A percentile compares a stretch with the other conserved stretches of the same genome.
These are phyloP conservation scores for Chelonoidis abingdonii DNA, from an alignment of 2,113 vertebrate species.

Conservation along the genomic window DNA sequence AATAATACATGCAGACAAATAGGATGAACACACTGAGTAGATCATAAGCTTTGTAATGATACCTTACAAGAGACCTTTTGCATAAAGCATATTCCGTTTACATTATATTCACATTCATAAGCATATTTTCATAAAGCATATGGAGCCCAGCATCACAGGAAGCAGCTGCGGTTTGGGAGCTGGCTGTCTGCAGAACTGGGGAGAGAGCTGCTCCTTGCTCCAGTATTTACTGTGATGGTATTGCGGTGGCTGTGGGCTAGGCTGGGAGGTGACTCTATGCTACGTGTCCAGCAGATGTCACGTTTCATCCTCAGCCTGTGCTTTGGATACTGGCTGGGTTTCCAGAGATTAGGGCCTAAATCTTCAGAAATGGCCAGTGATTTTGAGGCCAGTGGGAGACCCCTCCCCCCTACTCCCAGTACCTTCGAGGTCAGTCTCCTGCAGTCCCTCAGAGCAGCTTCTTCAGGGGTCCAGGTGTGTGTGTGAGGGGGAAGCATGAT, in stretches of 20 bases:
- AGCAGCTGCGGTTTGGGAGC: neutral
- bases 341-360: neutral
- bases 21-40: too few relatives aligned
- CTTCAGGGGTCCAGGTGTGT: too few relatives aligned
- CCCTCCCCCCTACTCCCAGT: neutral
- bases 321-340: neutral
- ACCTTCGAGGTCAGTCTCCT: neutral
- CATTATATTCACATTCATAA: too few relatives aligned
- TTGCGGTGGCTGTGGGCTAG: neutral
- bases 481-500: neutral
- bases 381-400: neutral
- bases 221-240: too few relatives aligned
- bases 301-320: neutral
- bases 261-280: neutral
- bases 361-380: neutral
- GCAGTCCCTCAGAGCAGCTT: neutral
- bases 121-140: too few relatives aligned
- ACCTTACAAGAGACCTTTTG: too few relatives aligned
- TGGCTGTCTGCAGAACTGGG: neutral
- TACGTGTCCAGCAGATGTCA: neutral
- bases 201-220: neutral
- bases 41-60: too few relatives aligned
- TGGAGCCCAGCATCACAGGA: neutral
- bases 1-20: too few relatives aligned
- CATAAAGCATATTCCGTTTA: too few relatives aligned